Conservation (phyloP, 2,113 vertebrate genomes). For the Butorides virescens region DNA sequence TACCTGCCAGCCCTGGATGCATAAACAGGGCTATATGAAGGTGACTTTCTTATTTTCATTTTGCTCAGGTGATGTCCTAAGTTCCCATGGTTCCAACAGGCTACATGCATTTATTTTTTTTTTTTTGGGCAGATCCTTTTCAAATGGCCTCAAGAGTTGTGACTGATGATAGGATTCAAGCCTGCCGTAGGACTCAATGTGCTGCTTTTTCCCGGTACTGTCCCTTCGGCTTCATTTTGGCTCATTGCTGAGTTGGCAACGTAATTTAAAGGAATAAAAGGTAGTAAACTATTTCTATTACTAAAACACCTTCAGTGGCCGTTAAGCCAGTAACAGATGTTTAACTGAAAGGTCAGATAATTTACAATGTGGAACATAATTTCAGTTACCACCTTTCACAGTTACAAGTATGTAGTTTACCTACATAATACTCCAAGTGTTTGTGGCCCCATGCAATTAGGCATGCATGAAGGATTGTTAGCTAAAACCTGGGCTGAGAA, state of each 20-base stretch:
- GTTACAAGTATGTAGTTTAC: neutral
- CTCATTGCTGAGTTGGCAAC: neutral
- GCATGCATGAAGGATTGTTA: neutral
- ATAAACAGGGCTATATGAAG: neutral
- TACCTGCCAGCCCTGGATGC: neutral
- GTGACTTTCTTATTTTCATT: neutral
- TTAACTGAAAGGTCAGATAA: neutral
- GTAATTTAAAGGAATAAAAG: neutral
- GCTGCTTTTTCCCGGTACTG: neutral
- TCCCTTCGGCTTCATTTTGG: neutral
- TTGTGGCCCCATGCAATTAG: neutral
- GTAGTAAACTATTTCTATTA: neutral
- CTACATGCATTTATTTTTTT: too few relatives aligned
- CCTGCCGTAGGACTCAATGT: rapidly evolving
- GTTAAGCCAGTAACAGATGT: neutral
- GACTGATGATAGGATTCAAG: neutral
- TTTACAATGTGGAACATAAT: constrained; percentile 16
- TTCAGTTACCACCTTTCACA: neutral
- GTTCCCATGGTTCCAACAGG: neutral
- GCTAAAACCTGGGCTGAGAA: neutral
- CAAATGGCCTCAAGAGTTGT: neutral
- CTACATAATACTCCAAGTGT: neutral
- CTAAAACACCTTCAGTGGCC: neutral
- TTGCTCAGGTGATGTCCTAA: neutral
- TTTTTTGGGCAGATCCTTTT: neutral